phyloP scores from a whole-genome alignment of 2,888 invertebrate species.

The Ctena decussata region DNA sequence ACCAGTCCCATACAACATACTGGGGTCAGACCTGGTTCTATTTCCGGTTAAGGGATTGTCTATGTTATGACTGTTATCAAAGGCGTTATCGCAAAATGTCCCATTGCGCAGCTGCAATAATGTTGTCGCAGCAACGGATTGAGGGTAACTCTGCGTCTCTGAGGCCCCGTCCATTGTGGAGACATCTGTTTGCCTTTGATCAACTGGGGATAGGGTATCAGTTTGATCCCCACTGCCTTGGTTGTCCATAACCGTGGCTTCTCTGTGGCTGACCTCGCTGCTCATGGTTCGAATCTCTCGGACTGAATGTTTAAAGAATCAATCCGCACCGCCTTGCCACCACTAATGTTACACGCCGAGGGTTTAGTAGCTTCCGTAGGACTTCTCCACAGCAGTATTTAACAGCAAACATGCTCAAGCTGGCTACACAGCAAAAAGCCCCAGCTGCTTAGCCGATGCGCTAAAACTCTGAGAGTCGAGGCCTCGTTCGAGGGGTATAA shows the following conservation, averaged over 20 bases:
- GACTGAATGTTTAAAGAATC: background rate
- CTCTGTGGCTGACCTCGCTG: background rate
- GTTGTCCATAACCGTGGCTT: background rate
- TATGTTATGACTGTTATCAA: background rate
- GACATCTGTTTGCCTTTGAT: background rate
- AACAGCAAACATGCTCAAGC: no score
- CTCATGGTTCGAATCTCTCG: constrained; percentile 1
- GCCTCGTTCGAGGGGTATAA: no score
- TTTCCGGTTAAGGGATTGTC: no score
- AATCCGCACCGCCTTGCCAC: background rate
- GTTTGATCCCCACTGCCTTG: background rate
- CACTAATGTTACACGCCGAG: background rate
- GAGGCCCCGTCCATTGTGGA: background rate
- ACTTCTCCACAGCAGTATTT: no score
- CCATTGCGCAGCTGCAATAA: background rate
- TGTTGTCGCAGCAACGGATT: background rate
- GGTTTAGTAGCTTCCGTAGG: no score
- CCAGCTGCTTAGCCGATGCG: no score
- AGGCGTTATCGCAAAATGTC: background rate
- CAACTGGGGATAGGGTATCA: background rate
- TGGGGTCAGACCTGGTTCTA: no score
- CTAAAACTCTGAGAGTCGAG: no score
- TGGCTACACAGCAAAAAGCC: no score
- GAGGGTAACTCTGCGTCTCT: background rate
- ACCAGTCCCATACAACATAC: no score